These are phyloP conservation scores for Arge pagana DNA, from an alignment of 2,888 invertebrate genomes.

Conservation along the genomic window DNA sequence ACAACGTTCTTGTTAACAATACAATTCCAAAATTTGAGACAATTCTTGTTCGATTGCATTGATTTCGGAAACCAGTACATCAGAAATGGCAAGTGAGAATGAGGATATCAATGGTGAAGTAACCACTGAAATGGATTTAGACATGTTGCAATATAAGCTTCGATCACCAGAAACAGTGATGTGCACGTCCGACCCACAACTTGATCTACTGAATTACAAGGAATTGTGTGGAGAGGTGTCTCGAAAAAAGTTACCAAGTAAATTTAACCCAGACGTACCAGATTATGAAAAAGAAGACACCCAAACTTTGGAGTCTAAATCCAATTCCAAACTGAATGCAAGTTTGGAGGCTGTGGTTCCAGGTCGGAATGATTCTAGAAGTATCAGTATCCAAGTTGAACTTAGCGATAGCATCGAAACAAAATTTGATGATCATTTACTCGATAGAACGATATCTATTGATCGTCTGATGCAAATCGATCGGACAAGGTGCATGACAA, in stretches of 20 bases:
- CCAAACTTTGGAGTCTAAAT: neutral
- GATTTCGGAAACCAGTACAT: too few species aligned
- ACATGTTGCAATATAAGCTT: constrained; percentile 18
- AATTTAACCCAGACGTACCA: constrained; percentile 39
- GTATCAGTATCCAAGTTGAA: neutral
- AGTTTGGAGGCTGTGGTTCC: neutral
- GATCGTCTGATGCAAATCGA: neutral
- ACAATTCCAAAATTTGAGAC: too few species aligned
- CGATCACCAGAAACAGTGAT: constrained; percentile 40
- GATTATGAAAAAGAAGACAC: constrained; percentile 32
- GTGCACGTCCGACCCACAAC: constrained; percentile 26
- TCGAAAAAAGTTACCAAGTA: constrained; percentile 28
- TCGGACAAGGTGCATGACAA: neutral
- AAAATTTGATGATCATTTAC: constrained; percentile 4
- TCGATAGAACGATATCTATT: constrained; percentile 11
- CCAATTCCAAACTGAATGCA: neutral
- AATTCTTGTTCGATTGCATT: too few species aligned
- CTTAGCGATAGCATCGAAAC: neutral
- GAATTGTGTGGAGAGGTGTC: constrained; percentile 41
- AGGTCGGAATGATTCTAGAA: neutral
- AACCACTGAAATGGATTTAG: constrained; percentile 18
- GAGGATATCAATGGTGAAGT: too few species aligned
- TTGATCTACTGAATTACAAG: constrained; percentile 31
- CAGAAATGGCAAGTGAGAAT: too few species aligned
- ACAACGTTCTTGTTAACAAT: too few species aligned